A percentile compares a stretch with the other conserved stretches of the same genome.
Evolutionary conservation across 2,888 invertebrate genomes (phyloP).

Genomic region (Euphydryas editha): DNA sequence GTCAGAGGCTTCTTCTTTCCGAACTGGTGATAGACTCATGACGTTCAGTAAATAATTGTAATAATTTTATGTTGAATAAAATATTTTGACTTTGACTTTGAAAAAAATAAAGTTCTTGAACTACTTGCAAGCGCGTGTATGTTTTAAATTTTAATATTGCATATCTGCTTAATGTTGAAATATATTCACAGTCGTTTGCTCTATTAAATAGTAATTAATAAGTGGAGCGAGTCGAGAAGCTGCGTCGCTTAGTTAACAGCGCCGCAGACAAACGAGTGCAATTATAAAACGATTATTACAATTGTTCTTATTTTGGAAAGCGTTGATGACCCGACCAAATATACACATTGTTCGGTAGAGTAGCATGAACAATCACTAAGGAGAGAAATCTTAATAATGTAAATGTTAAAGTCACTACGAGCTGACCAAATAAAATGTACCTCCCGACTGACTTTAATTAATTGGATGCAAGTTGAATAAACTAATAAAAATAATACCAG

Average conservation of each 20-base stretch:
- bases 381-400: background rate
- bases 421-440: background rate
- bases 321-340: background rate
- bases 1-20: too few relatives aligned
- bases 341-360: background rate
- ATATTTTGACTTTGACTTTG: too few relatives aligned
- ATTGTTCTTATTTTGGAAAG: conserved; percentile 22
- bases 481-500: background rate
- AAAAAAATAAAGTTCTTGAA: too few relatives aligned
- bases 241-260: conserved; percentile 11
- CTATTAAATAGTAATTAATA: conserved; percentile 6
- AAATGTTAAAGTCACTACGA: too few relatives aligned
- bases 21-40: too few relatives aligned
- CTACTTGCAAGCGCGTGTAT: too few relatives aligned
- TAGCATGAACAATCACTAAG: background rate
- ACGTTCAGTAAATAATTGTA: too few relatives aligned
- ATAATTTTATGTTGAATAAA: too few relatives aligned
- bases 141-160: background rate
- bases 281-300: conserved; percentile 31
- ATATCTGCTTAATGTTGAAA: background rate
- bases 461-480: background rate
- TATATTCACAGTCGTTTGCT: background rate
- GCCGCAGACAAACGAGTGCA: conserved; percentile 12
- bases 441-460: background rate
- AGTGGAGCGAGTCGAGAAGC: too few relatives aligned